Evolutionary conservation across 2,113 vertebrate species (phyloP).

Genomic region (Pterocles orientalis): DNA sequence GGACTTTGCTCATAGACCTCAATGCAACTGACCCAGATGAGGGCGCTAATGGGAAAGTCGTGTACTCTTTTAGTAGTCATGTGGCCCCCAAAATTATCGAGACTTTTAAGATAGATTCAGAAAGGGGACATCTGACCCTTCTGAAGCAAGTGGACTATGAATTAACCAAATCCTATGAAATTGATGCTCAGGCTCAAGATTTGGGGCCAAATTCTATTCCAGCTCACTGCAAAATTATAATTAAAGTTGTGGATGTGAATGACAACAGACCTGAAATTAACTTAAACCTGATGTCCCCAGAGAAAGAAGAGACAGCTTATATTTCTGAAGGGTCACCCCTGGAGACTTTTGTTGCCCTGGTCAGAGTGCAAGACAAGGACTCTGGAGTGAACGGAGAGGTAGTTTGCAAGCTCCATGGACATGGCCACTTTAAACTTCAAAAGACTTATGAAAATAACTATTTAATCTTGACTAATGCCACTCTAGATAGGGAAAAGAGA

Average conservation of each 20-base stretch:
- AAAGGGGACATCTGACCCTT: slow-evolving; percentile 90
- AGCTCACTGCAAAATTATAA: slow-evolving; percentile 94
- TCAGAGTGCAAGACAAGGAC: slow-evolving; percentile 94
- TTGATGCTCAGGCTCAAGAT: slow-evolving; percentile 95
- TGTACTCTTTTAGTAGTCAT: slow-evolving; percentile 95
- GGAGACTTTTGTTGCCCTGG: slow-evolving; percentile 93
- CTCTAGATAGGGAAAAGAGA: slow-evolving; percentile 92
- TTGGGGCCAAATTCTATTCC: slow-evolving; percentile 97
- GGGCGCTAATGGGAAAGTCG: slow-evolving; percentile 92
- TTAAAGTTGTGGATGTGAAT: slow-evolving; percentile 94
- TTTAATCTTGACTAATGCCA: slow-evolving; percentile 93
- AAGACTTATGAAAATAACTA: slow-evolving; percentile 97
- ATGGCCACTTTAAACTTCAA: slow-evolving; percentile 94
- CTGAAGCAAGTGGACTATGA: slow-evolving; percentile 94
- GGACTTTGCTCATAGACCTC: slow-evolving; percentile 90
- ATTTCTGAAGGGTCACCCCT: slow-evolving; percentile 90
- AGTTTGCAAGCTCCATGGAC: slow-evolving; percentile 90
- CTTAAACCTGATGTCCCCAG: slow-evolving; percentile 93
- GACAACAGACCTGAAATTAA: slow-evolving; percentile 97
- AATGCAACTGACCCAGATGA: slow-evolving; percentile 99
- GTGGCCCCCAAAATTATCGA: slow-evolving; percentile 90
- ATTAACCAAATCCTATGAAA: slow-evolving; percentile 87
- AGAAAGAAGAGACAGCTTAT: slow-evolving; percentile 91
- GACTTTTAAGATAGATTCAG: slow-evolving; percentile 91
- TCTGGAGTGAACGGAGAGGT: slow-evolving; percentile 91